These are phyloP conservation scores for Jacana jacana DNA, from an alignment of 2,113 vertebrate species.

Conservation along the genomic window DNA sequence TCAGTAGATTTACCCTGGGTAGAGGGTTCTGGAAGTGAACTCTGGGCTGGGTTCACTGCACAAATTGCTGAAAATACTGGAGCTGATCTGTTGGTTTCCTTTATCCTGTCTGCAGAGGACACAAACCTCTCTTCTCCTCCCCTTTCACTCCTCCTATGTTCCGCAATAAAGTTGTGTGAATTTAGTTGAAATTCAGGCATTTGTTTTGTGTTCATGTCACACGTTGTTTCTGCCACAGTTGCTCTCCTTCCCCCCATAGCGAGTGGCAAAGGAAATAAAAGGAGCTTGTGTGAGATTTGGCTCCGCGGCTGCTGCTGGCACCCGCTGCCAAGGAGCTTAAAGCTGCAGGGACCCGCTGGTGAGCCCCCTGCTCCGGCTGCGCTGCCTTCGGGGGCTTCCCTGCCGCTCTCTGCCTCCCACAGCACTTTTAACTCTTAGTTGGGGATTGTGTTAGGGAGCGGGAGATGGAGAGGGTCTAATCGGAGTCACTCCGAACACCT, in stretches of 20 bases:
- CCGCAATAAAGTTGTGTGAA: neutral
- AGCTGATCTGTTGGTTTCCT: neutral
- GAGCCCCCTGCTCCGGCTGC: neutral
- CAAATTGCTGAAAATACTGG: neutral
- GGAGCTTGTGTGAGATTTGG: conserved; percentile 50
- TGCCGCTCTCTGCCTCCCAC: neutral
- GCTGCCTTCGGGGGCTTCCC: neutral
- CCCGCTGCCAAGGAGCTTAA: conserved; percentile 21
- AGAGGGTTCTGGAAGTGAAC: neutral
- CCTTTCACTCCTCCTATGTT: neutral
- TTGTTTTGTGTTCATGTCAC: conserved; percentile 54
- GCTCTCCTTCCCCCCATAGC: conserved; percentile 12
- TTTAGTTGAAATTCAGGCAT: conserved; percentile 8
- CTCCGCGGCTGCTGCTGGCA: neutral
- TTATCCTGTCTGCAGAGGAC: neutral
- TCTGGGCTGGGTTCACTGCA: neutral
- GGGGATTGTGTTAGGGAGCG: neutral
- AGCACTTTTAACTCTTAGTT: neutral
- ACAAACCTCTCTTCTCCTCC: neutral
- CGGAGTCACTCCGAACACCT: fast-evolving
- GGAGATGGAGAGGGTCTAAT: neutral
- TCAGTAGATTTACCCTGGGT: neutral
- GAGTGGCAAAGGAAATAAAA: conserved; percentile 28
- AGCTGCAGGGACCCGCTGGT: neutral
- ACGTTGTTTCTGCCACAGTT: conserved; percentile 51